Evolutionary conservation across 1,140 invertebrate genomes (phyloP).

Genomic region (Pristionchus pacificus): DNA sequence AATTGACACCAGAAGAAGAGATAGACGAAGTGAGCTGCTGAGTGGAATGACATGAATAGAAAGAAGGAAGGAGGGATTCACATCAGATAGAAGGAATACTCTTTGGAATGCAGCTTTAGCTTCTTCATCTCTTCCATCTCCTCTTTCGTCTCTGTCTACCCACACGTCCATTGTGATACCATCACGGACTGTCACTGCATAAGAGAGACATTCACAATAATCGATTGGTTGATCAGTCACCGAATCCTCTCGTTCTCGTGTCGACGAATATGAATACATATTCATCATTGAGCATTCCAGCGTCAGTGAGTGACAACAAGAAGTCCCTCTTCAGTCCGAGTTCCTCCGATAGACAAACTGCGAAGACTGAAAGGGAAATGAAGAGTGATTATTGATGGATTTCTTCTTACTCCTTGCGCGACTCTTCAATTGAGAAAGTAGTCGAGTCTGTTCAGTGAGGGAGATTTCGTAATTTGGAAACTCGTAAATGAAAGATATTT

Average conservation of each 20-base stretch:
- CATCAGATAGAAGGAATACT: neutral
- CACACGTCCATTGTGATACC: neutral
- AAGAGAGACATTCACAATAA: too few species aligned
- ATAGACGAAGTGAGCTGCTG: too few species aligned
- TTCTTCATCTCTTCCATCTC: neutral
- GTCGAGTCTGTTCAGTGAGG: neutral
- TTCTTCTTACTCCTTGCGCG: neutral
- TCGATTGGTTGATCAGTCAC: too few species aligned
- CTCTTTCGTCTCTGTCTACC: neutral
- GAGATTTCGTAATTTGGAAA: neutral
- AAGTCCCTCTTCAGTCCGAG: neutral
- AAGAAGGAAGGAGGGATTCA: too few species aligned
- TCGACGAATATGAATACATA: neutral
- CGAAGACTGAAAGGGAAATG: neutral
- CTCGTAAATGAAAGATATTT: neutral
- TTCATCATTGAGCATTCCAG: neutral
- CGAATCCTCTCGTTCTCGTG: neutral
- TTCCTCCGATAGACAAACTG: neutral
- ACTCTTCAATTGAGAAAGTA: neutral
- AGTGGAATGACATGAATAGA: too few species aligned
- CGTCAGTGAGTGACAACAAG: neutral
- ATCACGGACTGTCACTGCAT: neutral
- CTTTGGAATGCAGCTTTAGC: neutral
- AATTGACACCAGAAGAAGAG: neutral
- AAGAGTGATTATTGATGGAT: neutral